Base-by-base conservation (phyloP, 2,888 invertebrate species). In the Zygothrica quintamaculata region DNA sequence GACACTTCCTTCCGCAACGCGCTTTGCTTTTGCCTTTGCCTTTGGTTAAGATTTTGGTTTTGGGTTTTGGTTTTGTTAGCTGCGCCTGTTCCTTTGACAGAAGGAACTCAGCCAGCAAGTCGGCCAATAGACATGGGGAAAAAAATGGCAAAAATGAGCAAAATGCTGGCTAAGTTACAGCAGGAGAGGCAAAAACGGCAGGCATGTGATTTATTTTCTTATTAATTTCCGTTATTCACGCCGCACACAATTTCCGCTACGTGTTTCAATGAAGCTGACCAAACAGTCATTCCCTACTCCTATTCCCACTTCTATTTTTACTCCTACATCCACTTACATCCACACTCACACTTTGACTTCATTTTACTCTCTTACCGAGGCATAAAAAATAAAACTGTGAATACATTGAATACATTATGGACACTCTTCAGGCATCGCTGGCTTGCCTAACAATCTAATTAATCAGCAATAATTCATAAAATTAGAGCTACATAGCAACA, bases 221-320 rank as follows among this genome's bases (percentile, higher is more conserved):
- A 77, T 80, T 80, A 80, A 80, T 80, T 80, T 80, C 80, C 80
- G 80, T 67, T 80, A 71, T 77, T 77, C 70, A 69, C 74, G 72
- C 74, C 70, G 66, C 70, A 74, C 68, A 77, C 72, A 74, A 79
- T 70, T 74, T 77, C 79, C 78, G 78, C 61, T 72, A 69, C 71
- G 71, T 78, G 69, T 65, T 64, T 36, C 52, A 55, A 22, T 39
- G 39, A 36, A 33, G 61, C 65, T 74, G 74, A 69, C 74, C 74
- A 74, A 33, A 36, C 11, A 34, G 40, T 37, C 12, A 37, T 11
- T n/a, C 26, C 33, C 48, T 3, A 5, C 2, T 25, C 55, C 5
- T 15, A 29, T 25, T n/a, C 22, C 26, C 13, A 3, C 13, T 8
- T 1, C 31, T 6, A 12, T 16, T 7, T 25, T 1, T 12, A 13